phyloP scores from a whole-genome alignment of 2,113 vertebrate species.

The Marmota flaviventris region DNA sequence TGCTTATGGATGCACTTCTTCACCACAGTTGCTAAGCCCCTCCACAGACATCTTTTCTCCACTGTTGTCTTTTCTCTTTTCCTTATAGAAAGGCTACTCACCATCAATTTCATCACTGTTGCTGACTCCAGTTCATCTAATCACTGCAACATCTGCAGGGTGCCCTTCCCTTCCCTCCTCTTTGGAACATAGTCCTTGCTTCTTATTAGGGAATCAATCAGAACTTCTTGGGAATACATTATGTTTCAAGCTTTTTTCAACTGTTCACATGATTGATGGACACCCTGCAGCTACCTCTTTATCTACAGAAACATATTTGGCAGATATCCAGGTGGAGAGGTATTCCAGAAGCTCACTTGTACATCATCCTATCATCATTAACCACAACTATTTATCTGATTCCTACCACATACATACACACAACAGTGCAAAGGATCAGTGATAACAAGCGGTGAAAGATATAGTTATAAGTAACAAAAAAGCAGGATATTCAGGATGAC shows the following conservation, averaged over 20 bases:
- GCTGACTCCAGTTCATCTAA: conserved; percentile 22
- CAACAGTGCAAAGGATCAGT: neutral
- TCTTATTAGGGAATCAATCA: conserved; percentile 60
- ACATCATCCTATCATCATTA: conserved; percentile 58
- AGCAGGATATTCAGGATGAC: neutral
- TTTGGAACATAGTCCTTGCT: neutral
- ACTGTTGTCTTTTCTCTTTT: neutral
- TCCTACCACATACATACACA: neutral
- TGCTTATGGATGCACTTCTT: neutral
- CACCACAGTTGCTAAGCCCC: too few species aligned
- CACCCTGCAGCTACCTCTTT: conserved; percentile 29
- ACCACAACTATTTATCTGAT: conserved; percentile 46
- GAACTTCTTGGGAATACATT: conserved; percentile 5
- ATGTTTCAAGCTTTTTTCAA: conserved; percentile 54
- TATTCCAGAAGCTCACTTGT: conserved; percentile 56
- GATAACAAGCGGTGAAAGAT: conserved; percentile 6
- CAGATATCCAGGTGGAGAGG: conserved; percentile 29
- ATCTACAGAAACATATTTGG: conserved; percentile 72
- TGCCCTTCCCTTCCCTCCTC: neutral
- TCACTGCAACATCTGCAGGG: conserved; percentile 37
- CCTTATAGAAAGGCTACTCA: neutral
- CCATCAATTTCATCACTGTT: neutral
- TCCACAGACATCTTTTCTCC: neutral
- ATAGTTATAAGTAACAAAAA: neutral
- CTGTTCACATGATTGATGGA: conserved; percentile 49